These are phyloP conservation scores for Tipula vernalis DNA, from an alignment of 2,888 invertebrate species.

Conservation along the genomic window DNA sequence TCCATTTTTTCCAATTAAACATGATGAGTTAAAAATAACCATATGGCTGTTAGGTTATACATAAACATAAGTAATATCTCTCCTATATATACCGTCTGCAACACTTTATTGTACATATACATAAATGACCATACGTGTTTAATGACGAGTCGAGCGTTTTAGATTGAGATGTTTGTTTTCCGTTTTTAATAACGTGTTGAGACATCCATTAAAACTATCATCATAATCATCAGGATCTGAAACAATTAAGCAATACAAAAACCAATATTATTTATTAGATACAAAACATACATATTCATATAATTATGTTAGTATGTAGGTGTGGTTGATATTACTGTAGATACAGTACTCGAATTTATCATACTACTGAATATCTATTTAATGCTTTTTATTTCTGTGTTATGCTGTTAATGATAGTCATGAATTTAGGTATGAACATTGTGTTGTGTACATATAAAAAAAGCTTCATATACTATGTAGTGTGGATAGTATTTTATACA, in stretches of 20 bases:
- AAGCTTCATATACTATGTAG: neutral
- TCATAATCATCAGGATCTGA: neutral
- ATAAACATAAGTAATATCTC: neutral
- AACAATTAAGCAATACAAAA: neutral
- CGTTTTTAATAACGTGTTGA: neutral
- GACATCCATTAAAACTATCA: neutral
- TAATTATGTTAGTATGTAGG: neutral
- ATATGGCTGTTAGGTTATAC: neutral
- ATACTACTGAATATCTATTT: neutral
- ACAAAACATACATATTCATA: neutral
- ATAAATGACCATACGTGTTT: neutral
- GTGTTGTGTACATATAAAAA: neutral
- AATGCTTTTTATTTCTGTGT: neutral
- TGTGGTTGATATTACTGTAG: neutral
- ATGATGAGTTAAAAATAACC: slow-evolving; percentile 10
- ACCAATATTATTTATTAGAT: neutral
- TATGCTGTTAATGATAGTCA: neutral
- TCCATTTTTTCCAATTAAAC: slow-evolving; percentile 12
- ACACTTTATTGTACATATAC: neutral
- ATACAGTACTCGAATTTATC: neutral
- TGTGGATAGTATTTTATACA: neutral
- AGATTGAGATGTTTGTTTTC: neutral
- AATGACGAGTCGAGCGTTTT: neutral
- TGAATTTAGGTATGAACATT: neutral
- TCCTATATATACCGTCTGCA: neutral